phyloP scores from a whole-genome alignment of 2,797 vertebrate species.

The Zenarchopterus dispar region DNA sequence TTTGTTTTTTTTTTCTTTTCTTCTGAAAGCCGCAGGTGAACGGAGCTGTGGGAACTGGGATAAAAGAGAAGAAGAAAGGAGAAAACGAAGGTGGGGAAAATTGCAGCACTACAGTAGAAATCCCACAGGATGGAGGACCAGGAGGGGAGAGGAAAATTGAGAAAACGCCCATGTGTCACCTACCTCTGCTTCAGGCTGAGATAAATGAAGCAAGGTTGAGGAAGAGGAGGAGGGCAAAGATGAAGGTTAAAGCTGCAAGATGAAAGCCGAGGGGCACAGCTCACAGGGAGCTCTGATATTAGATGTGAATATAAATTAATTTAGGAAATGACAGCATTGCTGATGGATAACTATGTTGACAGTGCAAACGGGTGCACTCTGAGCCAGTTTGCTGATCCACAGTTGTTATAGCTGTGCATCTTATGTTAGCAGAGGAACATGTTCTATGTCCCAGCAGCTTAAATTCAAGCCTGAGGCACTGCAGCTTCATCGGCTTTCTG shows the following conservation, averaged over 20 bases:
- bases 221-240: conserved; percentile 36
- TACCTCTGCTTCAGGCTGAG: conserved; percentile 33
- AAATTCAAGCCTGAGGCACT: conserved; percentile 48
- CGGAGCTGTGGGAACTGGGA: conserved; percentile 6
- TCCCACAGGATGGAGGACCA: conserved; percentile 18
- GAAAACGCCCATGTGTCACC: conserved; percentile 43
- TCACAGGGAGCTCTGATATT: conserved; percentile 34
- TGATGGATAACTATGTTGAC: conserved; percentile 16
- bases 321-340: conserved; percentile 38
- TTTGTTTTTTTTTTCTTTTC: conserved; percentile 3
- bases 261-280: conserved; percentile 31
- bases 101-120: conserved; percentile 21
- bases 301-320: conserved; percentile 39
- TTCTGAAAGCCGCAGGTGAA: conserved; percentile 33
- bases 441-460: conserved; percentile 46
- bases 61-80: conserved; percentile 9
- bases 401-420: conserved; percentile 32
- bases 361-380: conserved; percentile 7
- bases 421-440: conserved; percentile 43
- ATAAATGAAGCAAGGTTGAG: conserved; percentile 39
- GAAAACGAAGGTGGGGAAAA: conserved; percentile 18
- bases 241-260: conserved; percentile 46
- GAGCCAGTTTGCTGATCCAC: conserved; percentile 24
- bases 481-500: conserved; percentile 42
- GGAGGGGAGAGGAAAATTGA: conserved; percentile 21